These are phyloP conservation scores for Lepetodrilus schrolli DNA, from an alignment of 2,888 invertebrate species.

Conservation along the genomic window DNA sequence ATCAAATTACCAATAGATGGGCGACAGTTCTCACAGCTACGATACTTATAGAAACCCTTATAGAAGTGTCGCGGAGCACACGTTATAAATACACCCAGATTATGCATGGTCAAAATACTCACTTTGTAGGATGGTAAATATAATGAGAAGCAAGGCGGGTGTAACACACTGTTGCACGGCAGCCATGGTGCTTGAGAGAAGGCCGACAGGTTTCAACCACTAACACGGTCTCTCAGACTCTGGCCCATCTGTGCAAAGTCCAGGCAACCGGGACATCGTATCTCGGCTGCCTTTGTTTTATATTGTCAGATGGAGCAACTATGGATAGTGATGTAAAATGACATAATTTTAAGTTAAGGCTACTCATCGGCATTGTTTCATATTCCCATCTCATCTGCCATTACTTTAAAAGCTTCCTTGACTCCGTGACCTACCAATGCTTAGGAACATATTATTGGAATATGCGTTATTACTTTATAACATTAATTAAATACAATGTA, in stretches of 20 bases:
- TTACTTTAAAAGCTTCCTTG: background rate
- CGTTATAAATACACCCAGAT: background rate
- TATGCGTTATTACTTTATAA: too few species aligned
- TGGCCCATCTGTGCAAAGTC: background rate
- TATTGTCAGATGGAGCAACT: background rate
- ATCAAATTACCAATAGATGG: too few species aligned
- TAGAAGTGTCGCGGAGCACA: background rate
- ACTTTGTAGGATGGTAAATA: constrained; percentile 20
- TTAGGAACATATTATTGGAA: too few species aligned
- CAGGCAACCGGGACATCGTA: background rate
- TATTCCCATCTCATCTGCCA: background rate
- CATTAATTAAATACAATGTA: too few species aligned
- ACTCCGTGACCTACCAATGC: too few species aligned
- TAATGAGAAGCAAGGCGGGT: background rate
- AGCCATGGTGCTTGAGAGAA: background rate
- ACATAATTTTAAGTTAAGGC: too few species aligned
- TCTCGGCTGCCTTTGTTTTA: constrained; percentile 10
- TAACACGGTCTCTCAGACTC: background rate
- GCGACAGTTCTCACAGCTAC: too few species aligned
- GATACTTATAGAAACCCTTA: too few species aligned
- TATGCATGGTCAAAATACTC: too few species aligned
- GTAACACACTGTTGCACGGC: background rate
- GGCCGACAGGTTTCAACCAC: background rate
- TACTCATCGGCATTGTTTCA: too few species aligned
- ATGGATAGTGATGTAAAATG: constrained; percentile 11